phyloP scores from a whole-genome alignment of 2,113 vertebrate genomes.

The Eudyptes chrysolophus region DNA sequence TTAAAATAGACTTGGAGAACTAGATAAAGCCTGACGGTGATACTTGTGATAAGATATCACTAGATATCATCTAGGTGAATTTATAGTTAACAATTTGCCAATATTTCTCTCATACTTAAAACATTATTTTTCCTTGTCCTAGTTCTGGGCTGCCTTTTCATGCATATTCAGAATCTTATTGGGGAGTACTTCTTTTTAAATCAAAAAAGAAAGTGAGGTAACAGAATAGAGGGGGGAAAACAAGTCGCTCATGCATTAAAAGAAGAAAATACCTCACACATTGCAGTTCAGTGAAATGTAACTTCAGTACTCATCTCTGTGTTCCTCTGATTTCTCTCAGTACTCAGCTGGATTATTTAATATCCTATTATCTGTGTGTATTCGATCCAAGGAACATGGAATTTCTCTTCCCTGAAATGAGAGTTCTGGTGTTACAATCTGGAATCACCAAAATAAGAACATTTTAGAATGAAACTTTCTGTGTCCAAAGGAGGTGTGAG shows the following conservation, averaged over 20 bases:
- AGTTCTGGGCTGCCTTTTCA: not conserved
- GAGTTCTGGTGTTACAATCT: not conserved
- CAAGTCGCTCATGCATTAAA: not conserved
- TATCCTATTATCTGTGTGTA: not conserved
- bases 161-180: not conserved
- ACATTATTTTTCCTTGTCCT: not conserved
- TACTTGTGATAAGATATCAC: not conserved
- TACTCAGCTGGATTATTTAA: not conserved
- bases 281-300: not conserved
- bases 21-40: not conserved
- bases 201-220: not conserved
- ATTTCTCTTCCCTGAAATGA: not conserved
- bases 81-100: not conserved
- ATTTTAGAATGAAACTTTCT: not conserved
- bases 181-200: not conserved
- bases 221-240: not conserved
- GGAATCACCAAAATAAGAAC: not conserved
- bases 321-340: not conserved
- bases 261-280: not conserved
- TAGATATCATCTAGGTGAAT: not conserved
- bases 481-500: not conserved
- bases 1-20: slow-evolving; percentile 52
- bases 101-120: not conserved
- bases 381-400: not conserved
- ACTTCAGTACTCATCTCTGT: not conserved